Evolutionary conservation across 2,113 vertebrate genomes (phyloP).

Genomic region (Pedetes capensis): DNA sequence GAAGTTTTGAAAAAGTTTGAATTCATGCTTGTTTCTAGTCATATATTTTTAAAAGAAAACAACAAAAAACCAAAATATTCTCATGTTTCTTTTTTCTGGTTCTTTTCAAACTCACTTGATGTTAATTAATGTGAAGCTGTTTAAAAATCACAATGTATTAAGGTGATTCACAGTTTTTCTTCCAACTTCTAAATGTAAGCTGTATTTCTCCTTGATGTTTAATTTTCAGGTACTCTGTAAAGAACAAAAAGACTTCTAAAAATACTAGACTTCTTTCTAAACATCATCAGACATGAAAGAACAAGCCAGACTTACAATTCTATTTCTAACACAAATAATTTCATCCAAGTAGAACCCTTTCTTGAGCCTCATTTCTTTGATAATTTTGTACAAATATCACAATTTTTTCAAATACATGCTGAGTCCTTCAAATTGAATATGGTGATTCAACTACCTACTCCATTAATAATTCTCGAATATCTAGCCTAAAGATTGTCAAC

Average conservation of each 20-base stretch:
- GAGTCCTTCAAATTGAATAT: not conserved
- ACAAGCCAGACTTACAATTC: not conserved
- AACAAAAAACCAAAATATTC: not conserved
- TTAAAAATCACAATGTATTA: not conserved
- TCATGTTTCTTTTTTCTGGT: not conserved
- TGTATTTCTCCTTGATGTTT: not conserved
- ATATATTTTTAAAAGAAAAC: constrained; percentile 5
- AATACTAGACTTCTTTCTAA: constrained; percentile 19
- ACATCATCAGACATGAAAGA: not conserved
- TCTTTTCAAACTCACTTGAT: constrained; percentile 34
- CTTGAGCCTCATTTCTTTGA: not conserved
- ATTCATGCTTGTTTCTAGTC: not conserved
- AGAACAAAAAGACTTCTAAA: not conserved
- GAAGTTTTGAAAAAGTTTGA: not conserved
- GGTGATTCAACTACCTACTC: not conserved
- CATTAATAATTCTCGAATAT: not conserved
- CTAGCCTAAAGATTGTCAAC: not conserved
- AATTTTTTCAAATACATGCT: not conserved
- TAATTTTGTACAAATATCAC: not conserved
- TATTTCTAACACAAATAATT: not conserved
- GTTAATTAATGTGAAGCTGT: constrained; percentile 33
- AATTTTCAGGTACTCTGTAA: constrained; percentile 26
- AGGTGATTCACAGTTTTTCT: constrained; percentile 14
- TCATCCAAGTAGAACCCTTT: not conserved
- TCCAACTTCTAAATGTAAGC: constrained; percentile 6